Evolutionary conservation across 2,113 vertebrate genomes (phyloP).

Genomic region (Rhinoptilus africanus): DNA sequence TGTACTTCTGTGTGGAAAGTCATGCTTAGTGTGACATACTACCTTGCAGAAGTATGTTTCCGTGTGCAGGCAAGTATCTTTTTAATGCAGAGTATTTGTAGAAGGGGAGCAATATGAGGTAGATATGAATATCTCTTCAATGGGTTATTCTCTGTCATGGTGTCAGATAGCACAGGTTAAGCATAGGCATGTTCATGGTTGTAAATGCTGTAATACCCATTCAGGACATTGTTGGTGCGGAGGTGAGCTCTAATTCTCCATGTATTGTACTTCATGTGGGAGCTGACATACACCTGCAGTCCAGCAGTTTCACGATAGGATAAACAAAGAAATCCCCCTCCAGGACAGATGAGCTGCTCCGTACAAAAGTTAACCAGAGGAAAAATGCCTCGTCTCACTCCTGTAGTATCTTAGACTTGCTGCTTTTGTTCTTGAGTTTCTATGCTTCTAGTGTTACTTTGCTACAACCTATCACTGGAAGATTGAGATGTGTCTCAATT

Average conservation of each 20-base stretch:
- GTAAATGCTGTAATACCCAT: neutral
- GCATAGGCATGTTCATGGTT: neutral
- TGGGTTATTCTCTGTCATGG: neutral
- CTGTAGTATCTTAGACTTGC: rapidly evolving
- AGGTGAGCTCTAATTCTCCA: neutral
- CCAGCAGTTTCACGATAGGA: neutral
- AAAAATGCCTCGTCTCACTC: neutral
- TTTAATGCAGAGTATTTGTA: neutral
- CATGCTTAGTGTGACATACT: neutral
- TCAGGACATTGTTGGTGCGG: neutral
- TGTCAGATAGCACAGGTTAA: neutral
- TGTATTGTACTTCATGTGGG: neutral
- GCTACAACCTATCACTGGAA: neutral
- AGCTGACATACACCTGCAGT: neutral
- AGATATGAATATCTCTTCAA: neutral
- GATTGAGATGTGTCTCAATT: neutral
- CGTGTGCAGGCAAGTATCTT: neutral
- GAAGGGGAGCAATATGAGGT: neutral
- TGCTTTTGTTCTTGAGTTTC: neutral
- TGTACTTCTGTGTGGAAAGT: neutral
- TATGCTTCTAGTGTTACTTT: neutral
- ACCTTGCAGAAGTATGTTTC: neutral
- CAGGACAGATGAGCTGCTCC: neutral
- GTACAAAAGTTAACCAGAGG: neutral
- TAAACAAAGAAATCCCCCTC: neutral